Evolutionary conservation across 2,888 invertebrate species (phyloP), one percentile per base, ranked within the genome.

Genomic region (Amphipoea lucens): DNA sequence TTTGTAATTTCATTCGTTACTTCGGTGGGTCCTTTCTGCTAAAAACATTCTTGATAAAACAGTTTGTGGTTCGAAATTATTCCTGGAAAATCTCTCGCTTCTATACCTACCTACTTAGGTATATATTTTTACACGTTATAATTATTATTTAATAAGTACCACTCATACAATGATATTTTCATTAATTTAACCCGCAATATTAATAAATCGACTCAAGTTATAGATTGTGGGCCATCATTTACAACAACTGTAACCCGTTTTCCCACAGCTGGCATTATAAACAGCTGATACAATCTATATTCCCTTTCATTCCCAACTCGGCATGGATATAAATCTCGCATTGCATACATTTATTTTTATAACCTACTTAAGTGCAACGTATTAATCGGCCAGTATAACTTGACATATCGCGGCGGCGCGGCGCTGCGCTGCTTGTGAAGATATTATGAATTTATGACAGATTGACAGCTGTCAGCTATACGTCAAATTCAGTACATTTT

Each of bases 231-330:
- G 63, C 48, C 79, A 87, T 84, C 84, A 74, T 69, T 78, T 68
- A 73, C 62, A 62, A 74, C 73, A 79, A 75, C 66, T 74, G 74
- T 84, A 87, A 87, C 88, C 80, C 78, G 83, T 88, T 88, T 89
- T 76, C 84, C 83, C 83, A 86, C 84, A 88, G 83, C 84, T 84
- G 86, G 79, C 77, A 82, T 75, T 80, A 87, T 78, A 84, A 89
- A 81, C 88, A 85, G 80, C 74, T 79, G 85, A 88, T 89, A 85
- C 74, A 71, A 88, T 88, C 85, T 82, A 73, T 80, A 78, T 88
- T 87, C 85, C 83, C 89, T 88, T 89, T 86, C 85, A 87, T 87
- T 85, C 76, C 87, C 84, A 78, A 82, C 81, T 84, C 80, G 78
- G 72, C 78, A 76, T 76, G 78, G 74, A 72, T 78, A 87, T 84